Evolutionary conservation across 2,888 invertebrate genomes (phyloP).

Genomic region (Sinodicranocentrus sp.): DNA sequence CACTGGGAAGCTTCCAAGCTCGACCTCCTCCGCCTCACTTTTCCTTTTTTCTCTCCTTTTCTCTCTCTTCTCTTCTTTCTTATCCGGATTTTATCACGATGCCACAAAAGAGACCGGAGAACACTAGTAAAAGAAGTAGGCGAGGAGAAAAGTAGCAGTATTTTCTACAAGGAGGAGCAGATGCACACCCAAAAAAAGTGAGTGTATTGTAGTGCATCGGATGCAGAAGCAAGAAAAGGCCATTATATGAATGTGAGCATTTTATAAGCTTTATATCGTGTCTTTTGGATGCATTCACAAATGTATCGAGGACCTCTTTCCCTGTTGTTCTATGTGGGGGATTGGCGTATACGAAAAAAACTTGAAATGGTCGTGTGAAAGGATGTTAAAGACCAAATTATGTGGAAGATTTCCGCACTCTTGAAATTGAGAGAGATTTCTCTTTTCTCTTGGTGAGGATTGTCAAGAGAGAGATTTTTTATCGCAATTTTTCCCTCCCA

Average conservation of each 20-base stretch:
- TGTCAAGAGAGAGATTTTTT: constrained; percentile 45
- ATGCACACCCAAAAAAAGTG: neutral
- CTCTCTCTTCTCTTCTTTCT: constrained; percentile 37
- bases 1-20: constrained; percentile 65
- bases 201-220: constrained; percentile 24
- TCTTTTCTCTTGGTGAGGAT: constrained; percentile 22
- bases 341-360: no score
- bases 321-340: neutral
- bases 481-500: constrained; percentile 39
- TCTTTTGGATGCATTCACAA: neutral
- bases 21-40: constrained; percentile 65
- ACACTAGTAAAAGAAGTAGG: constrained; percentile 7
- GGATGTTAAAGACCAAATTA: constrained; percentile 63
- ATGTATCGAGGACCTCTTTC: neutral
- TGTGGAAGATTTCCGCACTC: constrained; percentile 64
- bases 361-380: constrained; percentile 28
- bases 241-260: no score
- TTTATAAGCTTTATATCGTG: neutral
- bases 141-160: neutral
- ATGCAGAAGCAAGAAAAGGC: no score
- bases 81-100: constrained; percentile 63
- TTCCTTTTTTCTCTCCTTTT: constrained; percentile 58
- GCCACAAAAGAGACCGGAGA: constrained; percentile 42
- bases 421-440: constrained; percentile 49
- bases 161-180: neutral